These are phyloP conservation scores for Amphiprion clarkii DNA, from an alignment of 2,797 vertebrate genomes.

Conservation along the genomic window DNA sequence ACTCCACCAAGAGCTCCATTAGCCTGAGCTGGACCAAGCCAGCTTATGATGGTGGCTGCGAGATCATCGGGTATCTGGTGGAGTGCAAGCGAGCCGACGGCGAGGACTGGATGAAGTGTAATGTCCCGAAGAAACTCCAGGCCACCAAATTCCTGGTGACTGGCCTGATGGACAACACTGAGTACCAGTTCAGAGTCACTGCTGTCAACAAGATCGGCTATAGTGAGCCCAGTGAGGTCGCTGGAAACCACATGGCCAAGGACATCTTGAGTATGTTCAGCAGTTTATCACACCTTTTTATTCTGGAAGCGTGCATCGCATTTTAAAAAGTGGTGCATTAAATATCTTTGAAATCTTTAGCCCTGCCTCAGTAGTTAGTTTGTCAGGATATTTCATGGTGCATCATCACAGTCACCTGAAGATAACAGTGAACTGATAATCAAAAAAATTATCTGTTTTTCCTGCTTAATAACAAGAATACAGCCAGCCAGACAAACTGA, in stretches of 20 bases:
- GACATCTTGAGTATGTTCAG: slow-evolving; percentile 94
- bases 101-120: slow-evolving; percentile 95
- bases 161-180: slow-evolving; percentile 89
- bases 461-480: too few species aligned
- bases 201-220: slow-evolving; percentile 97
- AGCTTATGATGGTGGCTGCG: slow-evolving; percentile 97
- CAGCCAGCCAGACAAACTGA: not conserved
- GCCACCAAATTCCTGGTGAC: slow-evolving; percentile 91
- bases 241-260: slow-evolving; percentile 93
- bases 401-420: too few species aligned
- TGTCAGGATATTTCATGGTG: too few species aligned
- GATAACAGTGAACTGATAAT: too few species aligned
- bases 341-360: too few species aligned
- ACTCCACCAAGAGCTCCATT: slow-evolving; percentile 93
- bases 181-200: slow-evolving; percentile 95
- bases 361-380: too few species aligned
- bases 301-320: too few species aligned
- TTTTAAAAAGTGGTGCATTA: too few species aligned
- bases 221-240: slow-evolving; percentile 97
- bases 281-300: too few species aligned
- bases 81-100: slow-evolving; percentile 92
- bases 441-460: too few species aligned
- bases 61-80: slow-evolving; percentile 96
- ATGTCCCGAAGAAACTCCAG: slow-evolving; percentile 95
- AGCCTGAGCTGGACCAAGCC: slow-evolving; percentile 98